Evolutionary conservation across 1,140 invertebrate species (phyloP), one percentile per base, ranked within the genome.

Genomic region (Magallana ariakensis): DNA sequence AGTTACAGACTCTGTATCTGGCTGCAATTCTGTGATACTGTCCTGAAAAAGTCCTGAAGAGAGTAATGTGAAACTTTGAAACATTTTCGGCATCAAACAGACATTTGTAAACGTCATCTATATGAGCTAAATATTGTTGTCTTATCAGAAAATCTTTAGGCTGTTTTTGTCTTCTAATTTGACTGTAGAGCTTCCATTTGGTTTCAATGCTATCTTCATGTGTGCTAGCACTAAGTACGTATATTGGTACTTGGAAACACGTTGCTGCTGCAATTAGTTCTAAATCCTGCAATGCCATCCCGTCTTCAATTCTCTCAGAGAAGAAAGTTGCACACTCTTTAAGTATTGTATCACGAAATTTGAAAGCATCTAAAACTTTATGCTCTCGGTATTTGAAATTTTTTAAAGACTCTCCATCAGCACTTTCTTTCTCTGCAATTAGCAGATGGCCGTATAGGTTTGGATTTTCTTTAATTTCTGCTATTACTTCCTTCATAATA

Each of bases 241-340:
- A 85, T 26, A 85, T 54, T 75, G 84, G 84, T n/a, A 62, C 66
- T 53, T 85, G 84, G 7, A 85, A 57, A n/a, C 46, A 85, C 16
- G 84, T 85, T 4, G 84, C 62, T 55, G 46, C 16, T 13, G 84
- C 62, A n/a, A 75, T 19, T 0, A 85, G 46, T 6, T 85, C 84
- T 54, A 85, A 3, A 26, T 85, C 84, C 19, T 85, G 62, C 10
- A 75, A 16, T 55, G 70, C 53, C 46, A 75, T 33, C 8, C 62
- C 84, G 13, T 85, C 62, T 46, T 70, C 53, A 33, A 85, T 85
- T 9, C 84, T n/a, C 7, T 66, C 58, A 26, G 60, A 19, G n/a
- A 13, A 55, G 22, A 75, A 85, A 19, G 9, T 11, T 6, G 60
- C 9, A 19, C 56, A n/a, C 19, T 85, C 60, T 56, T 70, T 70